Conservation (phyloP, 2,797 vertebrate species). For the Pseudomugil gertrudae region DNA sequence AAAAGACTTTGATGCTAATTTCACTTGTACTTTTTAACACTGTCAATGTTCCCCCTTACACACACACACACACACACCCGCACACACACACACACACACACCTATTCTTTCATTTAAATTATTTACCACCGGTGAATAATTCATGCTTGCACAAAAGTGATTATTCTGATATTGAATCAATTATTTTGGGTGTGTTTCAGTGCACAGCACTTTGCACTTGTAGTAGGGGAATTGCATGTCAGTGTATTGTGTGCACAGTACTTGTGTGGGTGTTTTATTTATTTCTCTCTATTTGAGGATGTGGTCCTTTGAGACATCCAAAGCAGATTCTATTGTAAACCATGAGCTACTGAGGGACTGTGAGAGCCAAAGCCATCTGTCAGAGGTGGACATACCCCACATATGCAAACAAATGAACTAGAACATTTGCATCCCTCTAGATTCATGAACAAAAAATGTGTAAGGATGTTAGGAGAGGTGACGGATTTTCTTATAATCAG, state of each 20-base stretch:
- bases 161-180: constrained; percentile 31
- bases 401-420: constrained; percentile 81
- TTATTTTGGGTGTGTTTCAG: constrained; percentile 19
- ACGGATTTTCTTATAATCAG: constrained; percentile 51
- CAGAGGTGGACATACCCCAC: constrained; percentile 71
- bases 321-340: constrained; percentile 70
- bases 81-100: too few relatives aligned
- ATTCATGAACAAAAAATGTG: constrained; percentile 53
- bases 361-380: constrained; percentile 74
- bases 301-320: constrained; percentile 66
- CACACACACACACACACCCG: too few relatives aligned
- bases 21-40: constrained; percentile 6
- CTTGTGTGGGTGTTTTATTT: constrained; percentile 61
- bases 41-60: too few relatives aligned
- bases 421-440: constrained; percentile 57
- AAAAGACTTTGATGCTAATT: constrained; percentile 30
- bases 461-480: constrained; percentile 46
- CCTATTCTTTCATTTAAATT: constrained; percentile 1
- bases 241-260: constrained; percentile 28
- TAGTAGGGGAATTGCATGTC: constrained; percentile 36
- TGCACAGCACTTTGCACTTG: constrained; percentile 23
- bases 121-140: constrained; percentile 19
- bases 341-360: constrained; percentile 55
- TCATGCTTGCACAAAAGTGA: constrained; percentile 27
- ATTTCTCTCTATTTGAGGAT: constrained; percentile 72